These are phyloP conservation scores for Mactra quadrangularis DNA, from an alignment of 1,140 invertebrate species.

Conservation along the genomic window DNA sequence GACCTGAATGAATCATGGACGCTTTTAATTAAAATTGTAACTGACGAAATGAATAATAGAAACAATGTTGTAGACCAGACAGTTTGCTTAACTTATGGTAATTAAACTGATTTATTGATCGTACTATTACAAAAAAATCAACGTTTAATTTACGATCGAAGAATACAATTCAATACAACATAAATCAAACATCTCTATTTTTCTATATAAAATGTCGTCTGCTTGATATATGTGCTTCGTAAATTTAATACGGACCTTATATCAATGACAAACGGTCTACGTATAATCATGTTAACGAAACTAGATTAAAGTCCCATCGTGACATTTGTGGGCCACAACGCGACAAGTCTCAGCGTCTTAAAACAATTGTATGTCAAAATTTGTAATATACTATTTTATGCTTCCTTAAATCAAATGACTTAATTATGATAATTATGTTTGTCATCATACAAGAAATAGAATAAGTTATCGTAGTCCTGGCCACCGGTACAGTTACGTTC, in stretches of 20 bases:
- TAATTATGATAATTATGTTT: constrained; percentile 26
- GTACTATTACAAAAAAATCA: too few species aligned
- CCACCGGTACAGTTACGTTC: too few species aligned
- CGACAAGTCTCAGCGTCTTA: constrained; percentile 7
- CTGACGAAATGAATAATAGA: neutral
- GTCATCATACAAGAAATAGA: too few species aligned
- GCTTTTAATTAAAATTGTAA: neutral
- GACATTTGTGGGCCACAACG: neutral
- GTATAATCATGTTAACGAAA: neutral
- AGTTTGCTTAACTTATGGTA: too few species aligned
- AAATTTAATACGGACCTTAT: constrained; percentile 20
- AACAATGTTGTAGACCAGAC: too few species aligned
- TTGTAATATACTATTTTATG: constrained; percentile 24
- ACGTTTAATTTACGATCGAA: too few species aligned
- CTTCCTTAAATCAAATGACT: constrained; percentile 33
- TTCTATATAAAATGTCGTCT: constrained; percentile 33
- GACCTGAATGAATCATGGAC: too few species aligned
- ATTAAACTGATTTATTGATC: too few species aligned
- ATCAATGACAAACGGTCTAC: neutral
- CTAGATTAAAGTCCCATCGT: constrained; percentile 21
- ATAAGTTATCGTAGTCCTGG: too few species aligned
- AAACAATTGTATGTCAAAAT: constrained; percentile 25
- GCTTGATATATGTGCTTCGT: constrained; percentile 18
- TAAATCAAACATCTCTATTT: too few species aligned
- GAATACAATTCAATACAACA: too few species aligned